Percentiles rank a stretch among this genome's conserved stretches.
These are phyloP conservation scores for Polypedilum pembai DNA, from an alignment of 1,140 invertebrate genomes.

Conservation along the genomic window DNA sequence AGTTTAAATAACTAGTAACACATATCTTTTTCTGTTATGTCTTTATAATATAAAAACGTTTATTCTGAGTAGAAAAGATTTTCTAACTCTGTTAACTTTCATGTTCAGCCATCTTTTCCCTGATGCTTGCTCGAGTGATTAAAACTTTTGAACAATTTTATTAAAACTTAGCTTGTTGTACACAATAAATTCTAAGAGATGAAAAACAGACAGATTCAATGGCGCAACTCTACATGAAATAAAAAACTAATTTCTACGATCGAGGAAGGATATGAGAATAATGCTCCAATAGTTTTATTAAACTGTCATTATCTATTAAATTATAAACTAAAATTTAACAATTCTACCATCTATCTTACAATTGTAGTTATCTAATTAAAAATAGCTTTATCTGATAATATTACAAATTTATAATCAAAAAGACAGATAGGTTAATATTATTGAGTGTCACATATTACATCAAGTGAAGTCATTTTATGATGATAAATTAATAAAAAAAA, in stretches of 20 bases:
- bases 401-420: no score
- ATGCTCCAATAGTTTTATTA: neutral
- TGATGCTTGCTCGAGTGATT: constrained; percentile 20
- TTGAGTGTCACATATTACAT: no score
- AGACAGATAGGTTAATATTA: no score
- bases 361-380: no score
- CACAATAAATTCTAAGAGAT: neutral
- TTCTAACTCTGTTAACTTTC: neutral
- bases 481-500: no score
- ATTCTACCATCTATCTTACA: no score
- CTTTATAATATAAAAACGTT: no score
- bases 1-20: neutral
- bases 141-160: constrained; percentile 24
- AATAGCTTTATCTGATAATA: no score
- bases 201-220: neutral
- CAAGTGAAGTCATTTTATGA: no score
- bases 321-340: no score
- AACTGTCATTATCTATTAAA: neutral
- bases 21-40: no score
- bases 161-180: constrained; percentile 21
- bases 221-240: neutral
- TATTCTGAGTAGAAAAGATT: neutral
- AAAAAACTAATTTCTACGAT: neutral
- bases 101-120: neutral
- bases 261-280: neutral